Evolutionary conservation across 2,797 vertebrate genomes (phyloP).

Genomic region (Falco rusticolus): DNA sequence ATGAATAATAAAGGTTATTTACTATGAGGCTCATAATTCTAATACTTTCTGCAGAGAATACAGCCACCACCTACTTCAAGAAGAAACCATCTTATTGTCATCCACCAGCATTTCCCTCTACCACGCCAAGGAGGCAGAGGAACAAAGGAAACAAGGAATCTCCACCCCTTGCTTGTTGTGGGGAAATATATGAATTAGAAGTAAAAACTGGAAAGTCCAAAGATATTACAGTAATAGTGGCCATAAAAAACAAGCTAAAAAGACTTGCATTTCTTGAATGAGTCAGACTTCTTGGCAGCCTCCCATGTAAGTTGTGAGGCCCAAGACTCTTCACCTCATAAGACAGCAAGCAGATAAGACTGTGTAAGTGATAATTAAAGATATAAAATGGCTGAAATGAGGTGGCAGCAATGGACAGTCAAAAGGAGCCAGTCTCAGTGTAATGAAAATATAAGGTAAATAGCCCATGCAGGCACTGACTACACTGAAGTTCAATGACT

Average conservation of each 20-base stretch:
- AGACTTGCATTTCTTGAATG: neutral
- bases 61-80: neutral
- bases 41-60: neutral
- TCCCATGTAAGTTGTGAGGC: neutral
- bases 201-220: neutral
- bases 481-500: neutral
- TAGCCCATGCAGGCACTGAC: accelerated
- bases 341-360: neutral
- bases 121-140: neutral
- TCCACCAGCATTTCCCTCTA: neutral
- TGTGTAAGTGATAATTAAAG: neutral
- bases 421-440: neutral
- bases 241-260: neutral
- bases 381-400: neutral
- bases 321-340: neutral
- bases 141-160: neutral
- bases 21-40: neutral
- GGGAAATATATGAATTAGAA: neutral
- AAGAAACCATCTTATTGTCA: neutral
- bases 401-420: neutral
- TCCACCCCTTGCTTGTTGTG: neutral
- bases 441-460: neutral
- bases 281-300: slow-evolving; percentile 10
- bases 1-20: neutral
- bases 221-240: neutral